Evolutionary conservation across 2,113 vertebrate species (phyloP), one percentile per base, ranked within the genome.

Genomic region (Cynocephalus volans): DNA sequence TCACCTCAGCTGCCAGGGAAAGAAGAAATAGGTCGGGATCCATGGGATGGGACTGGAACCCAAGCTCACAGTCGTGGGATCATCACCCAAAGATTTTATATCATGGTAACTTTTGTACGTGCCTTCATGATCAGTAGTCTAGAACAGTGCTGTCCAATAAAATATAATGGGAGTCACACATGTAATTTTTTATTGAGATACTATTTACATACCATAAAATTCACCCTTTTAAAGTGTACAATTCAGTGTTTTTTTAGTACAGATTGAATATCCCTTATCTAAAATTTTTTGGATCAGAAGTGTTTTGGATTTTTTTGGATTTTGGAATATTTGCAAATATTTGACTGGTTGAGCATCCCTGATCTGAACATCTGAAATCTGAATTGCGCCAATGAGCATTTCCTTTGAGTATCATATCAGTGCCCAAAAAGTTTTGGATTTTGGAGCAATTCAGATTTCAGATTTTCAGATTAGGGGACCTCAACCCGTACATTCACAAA

Each of bases 111-210:
- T 77, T n/a, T 76, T 56, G 77, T 24, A 50, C 48, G 11, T 81
- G 45, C n/a, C 58, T 54, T 93, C 15, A 11, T 14, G 33, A 50
- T 52, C 69, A 54, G 50, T 77, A 58, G 48, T 67, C 62, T 91
- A 45, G 88, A 93, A 83, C 17, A 60, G 28, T 45, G 50, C 23
- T 65, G 41, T 77, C 54, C 80, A 75, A 65, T n/a, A 83, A 82
- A 65, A 83, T 52, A 58, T 41, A 92, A 69, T 28, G 18, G 50
- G 28, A 76, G 24, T 75, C 28, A 62, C 26, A 45, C 50, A 24
- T 58, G 3, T 72, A 60, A 89, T 31, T 81, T 87, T 96, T 65
- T 67, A 94, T 52, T 83, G n/a, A 48, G n/a, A 67, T 45, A 58
- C n/a, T 89, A 86, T 45, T 83, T 48, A 48, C 15, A 64, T 80